Percentiles rank a stretch among this genome's conserved stretches.
Evolutionary conservation across 2,888 invertebrate genomes (phyloP).

Genomic region (Clusia tigrina): DNA sequence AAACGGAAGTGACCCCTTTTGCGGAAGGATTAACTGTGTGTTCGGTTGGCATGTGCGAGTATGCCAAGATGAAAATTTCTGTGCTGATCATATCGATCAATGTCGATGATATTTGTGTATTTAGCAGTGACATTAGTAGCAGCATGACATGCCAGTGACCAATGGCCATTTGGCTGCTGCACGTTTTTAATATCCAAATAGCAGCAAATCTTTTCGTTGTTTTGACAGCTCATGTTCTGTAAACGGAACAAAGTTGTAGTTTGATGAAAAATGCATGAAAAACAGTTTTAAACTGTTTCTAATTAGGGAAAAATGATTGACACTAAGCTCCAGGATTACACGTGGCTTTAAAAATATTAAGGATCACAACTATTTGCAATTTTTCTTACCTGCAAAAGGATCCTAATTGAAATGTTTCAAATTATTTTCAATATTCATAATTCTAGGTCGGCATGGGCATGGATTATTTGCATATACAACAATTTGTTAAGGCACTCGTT

Average conservation of each 20-base stretch:
- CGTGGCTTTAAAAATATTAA: not conserved
- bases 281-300: not conserved
- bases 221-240: not conserved
- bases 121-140: not conserved
- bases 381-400: too few species aligned
- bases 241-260: not conserved
- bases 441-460: too few species aligned
- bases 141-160: not conserved
- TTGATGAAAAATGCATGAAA: not conserved
- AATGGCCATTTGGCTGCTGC: not conserved
- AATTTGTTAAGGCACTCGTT: too few species aligned
- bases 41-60: too few species aligned
- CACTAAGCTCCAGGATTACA: slow-evolving; percentile 6
- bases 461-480: too few species aligned
- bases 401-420: too few species aligned
- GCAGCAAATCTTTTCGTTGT: not conserved
- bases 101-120: not conserved
- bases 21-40: not conserved
- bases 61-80: not conserved
- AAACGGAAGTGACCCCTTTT: slow-evolving; percentile 28
- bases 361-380: too few species aligned
- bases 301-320: slow-evolving; percentile 1
- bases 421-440: too few species aligned
- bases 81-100: not conserved
- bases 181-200: not conserved